Base-by-base conservation (phyloP, 2,797 vertebrate species). In the Nyctibius grandis region DNA sequence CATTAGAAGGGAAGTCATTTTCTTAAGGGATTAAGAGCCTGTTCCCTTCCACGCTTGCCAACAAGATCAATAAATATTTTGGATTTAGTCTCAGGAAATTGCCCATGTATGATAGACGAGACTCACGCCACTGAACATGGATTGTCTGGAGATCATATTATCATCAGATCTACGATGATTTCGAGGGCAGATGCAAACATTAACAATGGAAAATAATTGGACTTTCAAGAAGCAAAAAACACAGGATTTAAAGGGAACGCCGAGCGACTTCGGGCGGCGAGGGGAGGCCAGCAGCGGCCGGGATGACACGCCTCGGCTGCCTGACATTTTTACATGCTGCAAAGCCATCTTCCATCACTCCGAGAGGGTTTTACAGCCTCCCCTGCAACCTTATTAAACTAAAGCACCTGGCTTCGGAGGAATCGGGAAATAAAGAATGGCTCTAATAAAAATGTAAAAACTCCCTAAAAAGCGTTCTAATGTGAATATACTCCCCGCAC, bases 21-120 rank as follows among this genome's bases (percentile, higher is more conserved):
- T 95, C 93, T 88, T 83, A 88, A 91, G 82, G 88, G 89, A 95
- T 94, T 95, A 95, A 92, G 85, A 89, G 91, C 76, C 75, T 2
- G 6, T 77, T 95, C 87, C 68, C 64, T 82, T 96, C 86, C 75
- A 72, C 4, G 11, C 60, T 80, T 89, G 79, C 93, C 80, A 92
- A 95, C 77, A 47, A 85, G 95, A 96, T 95, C 96, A 91, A 96
- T 96, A 96, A 94, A 96, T 96, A 95, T 91, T 95, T 97, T 89
- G 94, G 93, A 93, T 91, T 95, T 91, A 83, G 81, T 75, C 75
- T 84, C 53, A 89, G 86, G 86, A 93, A 96, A 94, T 93, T 92
- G 85, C 84, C 93, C 81, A 33, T 76, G 76, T 88, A 87, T 93
- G 95, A 96, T 82, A 91, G 86, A 93, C 67, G 86, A 75, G 88